phyloP scores from a whole-genome alignment of 1,140 invertebrate species.

The Caenorhabditis tropicalis region DNA sequence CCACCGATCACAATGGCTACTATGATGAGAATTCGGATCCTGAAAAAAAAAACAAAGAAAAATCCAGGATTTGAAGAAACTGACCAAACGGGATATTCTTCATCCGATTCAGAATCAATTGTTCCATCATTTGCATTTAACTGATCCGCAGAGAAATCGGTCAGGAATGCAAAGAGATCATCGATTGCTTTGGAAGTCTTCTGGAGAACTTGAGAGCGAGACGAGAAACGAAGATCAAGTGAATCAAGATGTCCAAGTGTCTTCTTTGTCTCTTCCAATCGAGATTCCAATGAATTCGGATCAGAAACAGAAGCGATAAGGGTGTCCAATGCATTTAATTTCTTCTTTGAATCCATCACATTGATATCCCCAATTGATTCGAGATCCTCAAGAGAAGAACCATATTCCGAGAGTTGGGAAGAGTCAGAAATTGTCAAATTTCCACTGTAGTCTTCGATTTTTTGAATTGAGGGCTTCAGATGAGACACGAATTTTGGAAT shows the following conservation, averaged over 20 bases:
- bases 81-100: too few species aligned
- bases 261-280: not conserved
- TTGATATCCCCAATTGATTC: not conserved
- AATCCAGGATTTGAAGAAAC: too few species aligned
- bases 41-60: too few species aligned
- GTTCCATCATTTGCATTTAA: too few species aligned
- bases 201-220: not conserved
- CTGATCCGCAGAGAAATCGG: not conserved
- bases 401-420: not conserved
- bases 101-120: too few species aligned
- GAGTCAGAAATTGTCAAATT: not conserved
- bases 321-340: not conserved
- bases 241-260: not conserved
- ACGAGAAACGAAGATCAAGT: not conserved
- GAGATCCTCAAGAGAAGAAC: not conserved
- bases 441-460: not conserved
- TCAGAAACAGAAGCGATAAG: not conserved
- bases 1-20: too few species aligned
- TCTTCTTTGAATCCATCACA: not conserved
- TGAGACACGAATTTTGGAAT: not conserved
- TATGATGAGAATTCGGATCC: too few species aligned
- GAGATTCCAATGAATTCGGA: not conserved
- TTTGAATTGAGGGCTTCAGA: not conserved
- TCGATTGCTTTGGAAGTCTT: not conserved
- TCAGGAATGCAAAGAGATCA: not conserved